Base-by-base conservation (phyloP, 2,113 vertebrate genomes). In the Synchiropus splendidus region DNA sequence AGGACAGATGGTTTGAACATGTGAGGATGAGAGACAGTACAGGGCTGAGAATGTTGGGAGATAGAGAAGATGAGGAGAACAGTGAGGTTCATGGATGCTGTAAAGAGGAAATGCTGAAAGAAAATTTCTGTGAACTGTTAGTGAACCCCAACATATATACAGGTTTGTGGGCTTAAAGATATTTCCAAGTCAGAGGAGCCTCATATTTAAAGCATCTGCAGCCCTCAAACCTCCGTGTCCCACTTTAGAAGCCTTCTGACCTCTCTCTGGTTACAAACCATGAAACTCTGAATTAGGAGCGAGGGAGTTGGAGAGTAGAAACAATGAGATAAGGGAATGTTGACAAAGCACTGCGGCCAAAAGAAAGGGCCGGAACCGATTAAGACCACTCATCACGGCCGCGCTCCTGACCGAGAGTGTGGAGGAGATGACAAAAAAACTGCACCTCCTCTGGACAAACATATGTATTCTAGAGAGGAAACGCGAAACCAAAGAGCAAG, bases 311-410 rank as follows among this genome's bases (percentile, higher is more conserved):
- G 30, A 61, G 36, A 45, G 36, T 46, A 37, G 31, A 49, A 15
- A 39, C 15, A 47, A 36, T 41, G 52, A 51, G 52, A 36, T 31
- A 32, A 51, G 37, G 39, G 34, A 18, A 18, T 1, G 56, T 42
- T 27, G 53, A 31, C 54, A 54, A 38, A 51, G 43, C 36, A 50
- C 31, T 48, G 16, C 39, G 46, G 42, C 41, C 60, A 50, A 27
- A 58, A 43, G 41, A 60, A 74, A 71, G 63, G 40, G 60, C 48
- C 52, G 52, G 48, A 70, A 70, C 59, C 49, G 54, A 77, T 50
- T 61, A 48, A 64, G 69, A 65, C 42, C 57, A 65, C 59, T 61
- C 54, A 52, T 33, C 42, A 56, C 39, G 44, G 9, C 39, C 27
- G 48, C 10, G 46, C 16, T 38, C 55, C 48, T 42, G 48, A 69